Percentiles rank a stretch among this genome's conserved stretches.
Conservation (phyloP, 2,888 invertebrate genomes). For the Himalopsyche tibetana region DNA sequence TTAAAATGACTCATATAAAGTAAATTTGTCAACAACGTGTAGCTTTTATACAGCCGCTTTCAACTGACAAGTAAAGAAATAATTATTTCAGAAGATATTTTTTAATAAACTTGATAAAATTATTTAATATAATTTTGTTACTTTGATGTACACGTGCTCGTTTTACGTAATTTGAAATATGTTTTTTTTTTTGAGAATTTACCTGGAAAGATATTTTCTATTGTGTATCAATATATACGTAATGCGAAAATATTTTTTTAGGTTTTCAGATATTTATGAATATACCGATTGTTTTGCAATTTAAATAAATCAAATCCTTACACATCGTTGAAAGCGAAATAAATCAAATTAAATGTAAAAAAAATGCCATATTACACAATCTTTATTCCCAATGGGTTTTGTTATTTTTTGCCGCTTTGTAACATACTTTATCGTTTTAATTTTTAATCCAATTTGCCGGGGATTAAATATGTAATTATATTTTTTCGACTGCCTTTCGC, state of each 20-base stretch:
- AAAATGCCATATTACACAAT: constrained; percentile 45
- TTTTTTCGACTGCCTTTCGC: constrained; percentile 62
- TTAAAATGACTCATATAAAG: too few relatives aligned
- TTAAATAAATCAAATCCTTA: constrained; percentile 40
- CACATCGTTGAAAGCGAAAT: constrained; percentile 40
- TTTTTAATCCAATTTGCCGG: constrained; percentile 79
- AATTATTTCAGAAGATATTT: too few relatives aligned
- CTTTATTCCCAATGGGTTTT: constrained; percentile 61
- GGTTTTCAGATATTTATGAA: constrained; percentile 35
- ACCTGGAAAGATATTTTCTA: too few relatives aligned
- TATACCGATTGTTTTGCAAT: constrained; percentile 32
- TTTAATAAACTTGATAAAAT: too few relatives aligned
- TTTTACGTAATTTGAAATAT: too few relatives aligned
- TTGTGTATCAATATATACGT: too few relatives aligned
- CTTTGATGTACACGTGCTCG: too few relatives aligned
- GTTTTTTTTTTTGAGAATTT: too few relatives aligned
- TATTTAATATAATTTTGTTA: too few relatives aligned
- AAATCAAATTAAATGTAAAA: constrained; percentile 46
- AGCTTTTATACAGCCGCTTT: too few relatives aligned
- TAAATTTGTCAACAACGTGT: too few relatives aligned
- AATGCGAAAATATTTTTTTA: background rate
- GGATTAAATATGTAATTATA: constrained; percentile 79
- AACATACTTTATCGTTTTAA: constrained; percentile 70
- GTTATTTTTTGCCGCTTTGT: constrained; percentile 68
- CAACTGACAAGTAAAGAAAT: too few relatives aligned